Conservation (phyloP, 2,113 vertebrate genomes). For the Xenopus borealis region DNA sequence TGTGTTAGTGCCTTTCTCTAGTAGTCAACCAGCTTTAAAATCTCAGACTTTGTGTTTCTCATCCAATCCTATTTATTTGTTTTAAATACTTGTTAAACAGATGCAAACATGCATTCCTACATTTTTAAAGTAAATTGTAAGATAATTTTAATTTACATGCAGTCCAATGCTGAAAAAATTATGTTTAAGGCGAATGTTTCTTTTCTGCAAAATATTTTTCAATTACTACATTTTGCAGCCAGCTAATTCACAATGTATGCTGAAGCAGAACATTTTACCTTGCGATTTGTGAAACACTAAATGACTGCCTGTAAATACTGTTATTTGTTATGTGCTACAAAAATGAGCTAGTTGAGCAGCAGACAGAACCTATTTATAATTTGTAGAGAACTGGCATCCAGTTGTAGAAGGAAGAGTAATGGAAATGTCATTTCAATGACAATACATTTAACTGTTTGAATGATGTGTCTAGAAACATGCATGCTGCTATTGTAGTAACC, state of each 20-base stretch:
- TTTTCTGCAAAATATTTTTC: constrained; percentile 43
- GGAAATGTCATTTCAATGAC: constrained; percentile 44
- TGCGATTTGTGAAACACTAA: constrained; percentile 41
- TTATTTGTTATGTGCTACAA: constrained; percentile 46
- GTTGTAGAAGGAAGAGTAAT: constrained; percentile 42
- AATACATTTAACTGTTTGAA: constrained; percentile 47
- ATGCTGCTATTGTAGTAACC: constrained; percentile 25
- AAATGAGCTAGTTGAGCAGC: constrained; percentile 36
- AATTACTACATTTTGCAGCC: constrained; percentile 43
- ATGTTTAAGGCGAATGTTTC: constrained; percentile 36
- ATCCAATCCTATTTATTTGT: neutral
- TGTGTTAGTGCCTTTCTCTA: neutral
- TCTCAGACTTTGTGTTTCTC: neutral
- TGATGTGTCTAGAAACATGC: constrained; percentile 25
- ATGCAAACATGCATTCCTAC: neutral
- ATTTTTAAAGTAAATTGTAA: constrained; percentile 16
- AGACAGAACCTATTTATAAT: constrained; percentile 46
- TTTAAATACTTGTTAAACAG: neutral
- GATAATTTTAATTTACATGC: constrained; percentile 38
- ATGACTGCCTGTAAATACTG: constrained; percentile 46
- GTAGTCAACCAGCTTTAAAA: neutral
- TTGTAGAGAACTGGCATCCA: constrained; percentile 40
- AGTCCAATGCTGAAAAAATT: constrained; percentile 26
- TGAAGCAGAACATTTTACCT: constrained; percentile 45
- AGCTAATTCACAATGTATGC: constrained; percentile 43